These are phyloP conservation scores for Branchellion lobata DNA, from an alignment of 2,888 invertebrate genomes.

Conservation along the genomic window DNA sequence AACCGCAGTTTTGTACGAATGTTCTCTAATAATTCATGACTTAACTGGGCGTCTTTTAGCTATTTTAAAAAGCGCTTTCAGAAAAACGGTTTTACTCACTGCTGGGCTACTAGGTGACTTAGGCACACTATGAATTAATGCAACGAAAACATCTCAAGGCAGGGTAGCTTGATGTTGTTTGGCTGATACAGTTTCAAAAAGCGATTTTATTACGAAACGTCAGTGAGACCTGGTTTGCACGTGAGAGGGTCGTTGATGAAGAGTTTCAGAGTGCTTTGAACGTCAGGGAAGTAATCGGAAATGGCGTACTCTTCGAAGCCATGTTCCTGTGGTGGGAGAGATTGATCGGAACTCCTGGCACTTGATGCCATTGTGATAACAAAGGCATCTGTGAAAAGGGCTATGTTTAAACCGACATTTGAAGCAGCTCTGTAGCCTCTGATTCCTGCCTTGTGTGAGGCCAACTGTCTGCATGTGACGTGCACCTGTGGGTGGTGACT, in stretches of 20 bases:
- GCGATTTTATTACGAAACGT: too few species aligned
- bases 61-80: too few species aligned
- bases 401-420: not conserved
- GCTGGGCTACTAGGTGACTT: too few species aligned
- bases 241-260: constrained; percentile 67
- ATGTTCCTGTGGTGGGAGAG: constrained; percentile 51
- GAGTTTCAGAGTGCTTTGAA: constrained; percentile 63
- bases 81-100: too few species aligned
- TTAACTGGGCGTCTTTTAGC: too few species aligned
- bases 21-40: too few species aligned
- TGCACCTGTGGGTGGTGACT: constrained; percentile 54
- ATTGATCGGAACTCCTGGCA: not conserved
- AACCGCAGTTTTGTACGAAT: too few species aligned
- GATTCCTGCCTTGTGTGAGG: constrained; percentile 66
- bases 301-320: constrained; percentile 63
- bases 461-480: constrained; percentile 66
- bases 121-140: too few species aligned
- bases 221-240: constrained; percentile 65
- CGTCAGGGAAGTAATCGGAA: constrained; percentile 60
- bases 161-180: too few species aligned
- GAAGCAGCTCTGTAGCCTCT: constrained; percentile 63
- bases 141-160: too few species aligned
- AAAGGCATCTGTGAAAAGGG: not conserved
- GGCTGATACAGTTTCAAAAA: too few species aligned
- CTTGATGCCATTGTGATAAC: not conserved